Base-by-base conservation (phyloP, 2,888 invertebrate genomes). In the Drosophila quinaria region DNA sequence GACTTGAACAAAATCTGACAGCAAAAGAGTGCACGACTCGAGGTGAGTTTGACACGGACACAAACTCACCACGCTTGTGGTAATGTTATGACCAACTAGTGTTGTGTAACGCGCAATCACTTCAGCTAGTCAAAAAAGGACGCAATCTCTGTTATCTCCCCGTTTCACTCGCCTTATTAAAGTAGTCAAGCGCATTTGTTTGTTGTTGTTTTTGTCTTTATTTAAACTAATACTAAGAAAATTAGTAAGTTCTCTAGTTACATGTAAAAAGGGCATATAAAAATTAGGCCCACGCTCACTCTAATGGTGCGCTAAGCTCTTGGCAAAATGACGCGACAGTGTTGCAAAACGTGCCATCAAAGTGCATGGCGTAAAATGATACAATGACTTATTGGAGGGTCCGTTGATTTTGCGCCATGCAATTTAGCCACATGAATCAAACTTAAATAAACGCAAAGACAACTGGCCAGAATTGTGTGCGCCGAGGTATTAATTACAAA, bases 181-280 rank as follows among this genome's bases (percentile, higher is more conserved):
- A 15, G 4, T 52, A 1, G 3, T 19, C 15, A 3, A 33, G 10
- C 22, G 0, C 22, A 13, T 10, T 22, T 19, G 10, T 63, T 44
- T 64, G 58, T 80, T 68, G 54, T 73, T 69, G 39, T 49, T 70
- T 69, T 69, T 66, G 52, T 74, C 70, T 81, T 87, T 85, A 72
- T 85, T 84, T 78, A 78, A 44, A 54, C 86, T 84, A 78, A 76
- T 82, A 84, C 86, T 84, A 87, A 87, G 41, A 31, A 63, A 74
- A 87, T 87, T 85, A 87, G 88, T 84, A 84, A 78, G 80, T 78
- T 80, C 72, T 71, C 84, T 84, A 84, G 71, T 87, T 85, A 84
- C 66, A 76, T 64, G 54, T 77, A 87, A 51, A 61, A 29, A 35
- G 74, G 75, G 71, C 86, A 72, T 78, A 83, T 33, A 73, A 68